Base-by-base conservation (phyloP, 2,797 vertebrate genomes). In the Hemitrygon akajei region DNA sequence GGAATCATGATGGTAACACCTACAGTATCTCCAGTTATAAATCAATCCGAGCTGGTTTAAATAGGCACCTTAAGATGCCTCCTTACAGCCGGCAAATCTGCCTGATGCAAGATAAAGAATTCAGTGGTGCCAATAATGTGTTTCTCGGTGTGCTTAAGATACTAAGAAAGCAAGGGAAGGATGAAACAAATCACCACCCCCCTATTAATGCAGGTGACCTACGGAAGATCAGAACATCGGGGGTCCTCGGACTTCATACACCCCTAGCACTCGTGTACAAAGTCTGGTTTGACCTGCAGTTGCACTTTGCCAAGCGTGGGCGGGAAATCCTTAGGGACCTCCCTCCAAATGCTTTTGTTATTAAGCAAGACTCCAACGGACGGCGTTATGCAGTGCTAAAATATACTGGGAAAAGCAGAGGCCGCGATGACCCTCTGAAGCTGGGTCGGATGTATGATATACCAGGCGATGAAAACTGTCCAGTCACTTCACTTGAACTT, bases 251-350 rank as follows among this genome's bases (percentile, higher is more conserved):
- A 18, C 94, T 96, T 93, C 96, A 96, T 93, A 96, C 94, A 93
- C 95, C 95, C 0, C 94, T 95, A 93, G 95, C 95, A 0, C 95
- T 96, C 0, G 94, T 96, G 94, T 95, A 96, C 95, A 96, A 96
- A 93, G 96, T 96, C 93, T 96, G 96, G 95, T 96, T 96, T 94
- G 96, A 96, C 94, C 94, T 96, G 94, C 95, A 96, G 87, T 95
- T 96, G 94, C 95, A 96, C 94, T 96, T 96, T 95, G 94, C 95
- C 94, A 96, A 96, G 93, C 94, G 95, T 94, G 95, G 95, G 94
- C 95, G 95, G 94, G 95, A 96, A 94, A 95, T 96, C 94, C 94
- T 96, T 27, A 95, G 96, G 95, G 95, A 96, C 93, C 94, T 96
- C 94, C 95, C 95, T 95, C 96, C 96, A 58, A 95, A 96, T 94